Evolutionary conservation across 2,797 vertebrate species (phyloP).

Genomic region (Gambelia wislizenii): DNA sequence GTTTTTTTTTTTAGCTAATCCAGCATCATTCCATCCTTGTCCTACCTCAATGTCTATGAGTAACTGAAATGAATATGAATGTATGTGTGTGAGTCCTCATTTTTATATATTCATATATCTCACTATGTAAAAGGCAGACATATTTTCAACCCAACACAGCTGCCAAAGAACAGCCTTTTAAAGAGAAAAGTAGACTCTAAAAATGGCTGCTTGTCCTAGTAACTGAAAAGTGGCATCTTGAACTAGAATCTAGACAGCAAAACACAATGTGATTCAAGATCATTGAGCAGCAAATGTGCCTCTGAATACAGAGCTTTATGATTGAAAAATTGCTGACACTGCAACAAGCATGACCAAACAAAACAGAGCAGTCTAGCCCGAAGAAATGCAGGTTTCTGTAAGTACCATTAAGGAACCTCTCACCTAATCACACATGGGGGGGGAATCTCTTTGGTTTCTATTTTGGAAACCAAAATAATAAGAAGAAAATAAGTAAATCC

Average conservation of each 20-base stretch:
- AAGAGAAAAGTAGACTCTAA: neutral
- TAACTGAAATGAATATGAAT: neutral
- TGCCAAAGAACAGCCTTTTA: neutral
- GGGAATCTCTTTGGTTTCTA: neutral
- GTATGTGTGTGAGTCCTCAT: too few relatives aligned
- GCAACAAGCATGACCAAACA: conserved; percentile 21
- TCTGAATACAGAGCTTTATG: neutral
- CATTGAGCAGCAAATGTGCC: neutral
- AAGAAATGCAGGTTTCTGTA: conserved; percentile 1
- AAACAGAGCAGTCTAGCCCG: neutral
- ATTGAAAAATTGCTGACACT: conserved; percentile 2
- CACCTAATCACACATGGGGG: neutral
- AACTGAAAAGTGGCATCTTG: neutral
- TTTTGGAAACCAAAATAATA: neutral
- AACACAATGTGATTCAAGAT: neutral
- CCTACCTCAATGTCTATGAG: neutral
- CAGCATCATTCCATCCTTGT: neutral
- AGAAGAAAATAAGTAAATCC: neutral
- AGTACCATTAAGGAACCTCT: neutral
- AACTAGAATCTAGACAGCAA: neutral
- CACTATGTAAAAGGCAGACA: neutral
- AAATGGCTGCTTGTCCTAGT: neutral
- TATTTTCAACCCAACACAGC: neutral
- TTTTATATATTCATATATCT: too few relatives aligned
- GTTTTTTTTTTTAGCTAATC: neutral